These are phyloP conservation scores for Simalia tracyae DNA, from an alignment of 2,797 vertebrate genomes.

Conservation along the genomic window DNA sequence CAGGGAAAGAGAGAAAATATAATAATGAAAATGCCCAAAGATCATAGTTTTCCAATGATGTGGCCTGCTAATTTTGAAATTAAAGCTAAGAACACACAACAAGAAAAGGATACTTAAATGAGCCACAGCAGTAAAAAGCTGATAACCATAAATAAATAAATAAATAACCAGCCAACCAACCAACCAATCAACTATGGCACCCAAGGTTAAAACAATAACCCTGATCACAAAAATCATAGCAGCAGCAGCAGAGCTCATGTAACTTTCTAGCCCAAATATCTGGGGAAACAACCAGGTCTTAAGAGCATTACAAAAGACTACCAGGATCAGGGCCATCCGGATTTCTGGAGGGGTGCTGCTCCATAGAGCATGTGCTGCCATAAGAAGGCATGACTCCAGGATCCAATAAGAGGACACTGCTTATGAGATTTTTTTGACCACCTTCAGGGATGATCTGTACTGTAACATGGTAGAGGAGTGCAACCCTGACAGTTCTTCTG, in stretches of 20 bases:
- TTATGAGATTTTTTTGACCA: too few relatives aligned
- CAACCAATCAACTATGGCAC: background rate
- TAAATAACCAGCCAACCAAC: background rate
- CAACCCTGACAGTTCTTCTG: too few relatives aligned
- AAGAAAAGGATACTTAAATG: background rate
- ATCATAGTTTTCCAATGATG: background rate
- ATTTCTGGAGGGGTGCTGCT: background rate
- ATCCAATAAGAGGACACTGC: too few relatives aligned
- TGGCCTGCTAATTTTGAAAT: background rate
- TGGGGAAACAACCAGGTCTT: too few relatives aligned
- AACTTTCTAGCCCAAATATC: too few relatives aligned
- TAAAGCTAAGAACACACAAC: background rate
- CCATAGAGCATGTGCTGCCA: too few relatives aligned
- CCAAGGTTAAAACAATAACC: background rate
- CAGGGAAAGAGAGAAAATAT: background rate
- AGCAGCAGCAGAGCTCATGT: too few relatives aligned
- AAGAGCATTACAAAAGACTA: too few relatives aligned
- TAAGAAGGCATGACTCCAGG: too few relatives aligned
- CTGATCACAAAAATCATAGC: background rate
- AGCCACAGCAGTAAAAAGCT: background rate
- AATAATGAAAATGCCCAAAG: background rate
- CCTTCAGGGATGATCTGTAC: too few relatives aligned
- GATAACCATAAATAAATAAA: background rate
- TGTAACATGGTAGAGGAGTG: too few relatives aligned
- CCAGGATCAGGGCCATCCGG: too few relatives aligned